Evolutionary conservation across 2,888 invertebrate genomes (phyloP), one percentile per base, ranked within the genome.

Genomic region (Hedya salicella): DNA sequence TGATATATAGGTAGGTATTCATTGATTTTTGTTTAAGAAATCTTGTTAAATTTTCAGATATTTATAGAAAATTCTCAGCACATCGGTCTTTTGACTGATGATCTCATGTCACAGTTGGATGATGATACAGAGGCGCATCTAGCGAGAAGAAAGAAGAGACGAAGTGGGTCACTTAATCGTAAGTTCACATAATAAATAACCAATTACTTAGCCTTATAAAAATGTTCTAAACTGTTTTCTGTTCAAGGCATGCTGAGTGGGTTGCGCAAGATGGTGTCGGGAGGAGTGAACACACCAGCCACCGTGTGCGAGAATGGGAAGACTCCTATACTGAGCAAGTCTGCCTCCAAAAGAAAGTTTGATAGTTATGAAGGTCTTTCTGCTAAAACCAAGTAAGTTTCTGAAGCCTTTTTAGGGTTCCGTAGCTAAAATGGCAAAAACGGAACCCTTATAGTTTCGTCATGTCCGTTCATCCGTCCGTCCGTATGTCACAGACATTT

Each of bases 131-230:
- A 89, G 78, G 80, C 87, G 3, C 87, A 89, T 76, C 82, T 90
- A 69, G 91, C 92, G 66, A 94, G 94, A 78, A 95, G 95, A 81
- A 97, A 96, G 85, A 96, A 97, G 86, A 93, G 97, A 79, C 93
- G 96, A 75, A 97, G 97, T 93, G 97, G 97, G 75, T 97, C 97
- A 74, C 93, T 97, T 72, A 97, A 97, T 88, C 94, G 97, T 96
- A 93, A 93, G 93, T 83, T 56, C 50, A 9, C 25, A 36, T 32
- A 53, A 60, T 56, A 53, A 36, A 64, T 42, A 64, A 46, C n/a
- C n/a, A 14, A 14, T 53, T 9, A 9, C 17, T 40, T 6, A n/a
- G 11, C 50, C 32, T 68, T 46, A 19, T 57, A 68, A 63, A 53
- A 36, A 57, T 62, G 54, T 60, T 62, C 57, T 57, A 44, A 49